Evolutionary conservation across 2,113 vertebrate species (phyloP).

Genomic region (Microtus montanus): DNA sequence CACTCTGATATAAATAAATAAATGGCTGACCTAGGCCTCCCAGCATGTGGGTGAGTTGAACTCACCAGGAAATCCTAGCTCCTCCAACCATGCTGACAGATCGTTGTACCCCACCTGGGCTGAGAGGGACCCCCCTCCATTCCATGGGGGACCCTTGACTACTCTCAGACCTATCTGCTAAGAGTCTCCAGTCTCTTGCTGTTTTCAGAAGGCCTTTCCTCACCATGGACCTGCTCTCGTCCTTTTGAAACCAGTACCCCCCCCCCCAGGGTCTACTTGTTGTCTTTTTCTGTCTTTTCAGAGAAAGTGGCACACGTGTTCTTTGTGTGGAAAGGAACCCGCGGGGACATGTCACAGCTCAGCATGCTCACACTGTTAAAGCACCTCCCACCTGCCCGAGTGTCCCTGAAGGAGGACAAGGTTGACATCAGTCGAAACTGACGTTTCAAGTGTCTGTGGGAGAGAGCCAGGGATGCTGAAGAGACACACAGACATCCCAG

Average conservation of each 20-base stretch:
- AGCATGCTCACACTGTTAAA: background rate
- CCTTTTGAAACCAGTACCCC: background rate
- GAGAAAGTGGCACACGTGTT: background rate
- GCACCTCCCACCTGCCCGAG: too few relatives aligned
- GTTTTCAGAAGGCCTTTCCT: background rate
- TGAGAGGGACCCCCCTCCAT: background rate
- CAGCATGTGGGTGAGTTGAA: background rate
- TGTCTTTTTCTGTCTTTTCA: background rate
- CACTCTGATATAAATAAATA: background rate
- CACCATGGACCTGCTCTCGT: background rate
- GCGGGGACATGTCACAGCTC: too few relatives aligned
- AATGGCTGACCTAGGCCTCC: background rate
- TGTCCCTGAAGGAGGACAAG: background rate
- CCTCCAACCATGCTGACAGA: background rate
- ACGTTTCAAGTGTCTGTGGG: background rate
- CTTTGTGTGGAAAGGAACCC: background rate
- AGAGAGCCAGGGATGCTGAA: background rate
- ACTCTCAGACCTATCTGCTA: background rate
- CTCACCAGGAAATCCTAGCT: background rate
- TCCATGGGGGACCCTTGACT: background rate
- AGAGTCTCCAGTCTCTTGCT: background rate
- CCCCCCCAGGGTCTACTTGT: background rate
- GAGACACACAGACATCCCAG: background rate
- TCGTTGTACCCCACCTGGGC: background rate
- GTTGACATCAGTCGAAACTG: background rate